Conservation (phyloP, 2,888 invertebrate genomes). For the Notocelia uddmanniana region DNA sequence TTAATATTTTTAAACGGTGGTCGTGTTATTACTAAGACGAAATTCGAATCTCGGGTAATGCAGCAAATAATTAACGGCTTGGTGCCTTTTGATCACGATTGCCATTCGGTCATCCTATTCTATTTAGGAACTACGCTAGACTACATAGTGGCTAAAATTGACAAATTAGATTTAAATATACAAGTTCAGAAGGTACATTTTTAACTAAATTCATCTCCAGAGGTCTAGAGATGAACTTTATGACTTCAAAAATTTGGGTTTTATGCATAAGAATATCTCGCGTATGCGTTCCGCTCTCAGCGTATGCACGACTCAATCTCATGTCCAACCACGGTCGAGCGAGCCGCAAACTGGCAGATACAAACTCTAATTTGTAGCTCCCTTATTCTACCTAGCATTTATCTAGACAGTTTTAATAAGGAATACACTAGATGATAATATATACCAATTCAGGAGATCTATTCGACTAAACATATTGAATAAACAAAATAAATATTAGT, state of each 20-base stretch:
- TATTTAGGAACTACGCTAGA: not conserved
- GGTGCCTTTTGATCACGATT: not conserved
- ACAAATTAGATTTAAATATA: not conserved
- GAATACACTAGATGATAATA: no score
- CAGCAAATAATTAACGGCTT: not conserved
- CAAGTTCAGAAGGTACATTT: not conserved
- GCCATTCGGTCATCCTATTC: not conserved
- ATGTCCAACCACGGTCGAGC: constrained; percentile 6
- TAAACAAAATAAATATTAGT: no score
- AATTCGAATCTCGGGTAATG: not conserved
- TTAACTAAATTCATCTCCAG: not conserved
- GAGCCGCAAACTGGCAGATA: constrained; percentile 23
- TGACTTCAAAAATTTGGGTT: not conserved
- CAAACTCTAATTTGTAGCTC: constrained; percentile 40
- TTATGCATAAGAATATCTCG: not conserved
- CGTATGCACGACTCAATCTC: constrained; percentile 6
- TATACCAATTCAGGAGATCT: not conserved
- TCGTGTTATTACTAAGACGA: not conserved
- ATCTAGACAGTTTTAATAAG: not conserved
- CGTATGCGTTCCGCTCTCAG: not conserved
- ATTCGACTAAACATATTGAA: no score
- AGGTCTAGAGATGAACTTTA: not conserved
- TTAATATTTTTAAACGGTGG: not conserved
- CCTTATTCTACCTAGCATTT: constrained; percentile 30
- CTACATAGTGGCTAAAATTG: not conserved